Evolutionary conservation across 2,797 vertebrate genomes (phyloP).

Genomic region (Gymnopithys bicolor): DNA sequence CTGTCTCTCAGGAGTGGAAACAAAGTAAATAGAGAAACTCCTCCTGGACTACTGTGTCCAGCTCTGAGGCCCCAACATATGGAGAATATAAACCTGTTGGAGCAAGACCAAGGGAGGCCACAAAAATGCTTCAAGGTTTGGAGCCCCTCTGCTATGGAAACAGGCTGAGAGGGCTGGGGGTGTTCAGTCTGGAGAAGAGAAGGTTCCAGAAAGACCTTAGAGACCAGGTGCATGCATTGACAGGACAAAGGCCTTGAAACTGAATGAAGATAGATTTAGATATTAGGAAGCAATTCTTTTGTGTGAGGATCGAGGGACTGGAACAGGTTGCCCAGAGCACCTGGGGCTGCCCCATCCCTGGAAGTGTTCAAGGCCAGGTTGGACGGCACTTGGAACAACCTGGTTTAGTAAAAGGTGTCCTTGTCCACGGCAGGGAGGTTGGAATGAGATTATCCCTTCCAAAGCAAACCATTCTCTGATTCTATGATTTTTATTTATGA

Average conservation of each 20-base stretch:
- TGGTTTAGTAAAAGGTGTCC: background rate
- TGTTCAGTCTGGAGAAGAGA: background rate
- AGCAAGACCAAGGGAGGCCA: background rate
- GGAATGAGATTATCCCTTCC: background rate
- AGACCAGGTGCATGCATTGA: background rate
- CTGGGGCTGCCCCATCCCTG: background rate
- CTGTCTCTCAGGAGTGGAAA: background rate
- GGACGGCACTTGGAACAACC: background rate
- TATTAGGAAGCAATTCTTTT: background rate
- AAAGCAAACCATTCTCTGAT: background rate
- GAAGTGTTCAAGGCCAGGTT: background rate
- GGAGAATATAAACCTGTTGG: background rate
- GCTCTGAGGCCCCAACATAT: background rate
- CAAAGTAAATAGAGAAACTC: background rate
- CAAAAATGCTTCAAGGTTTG: background rate
- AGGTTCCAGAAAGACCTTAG: background rate
- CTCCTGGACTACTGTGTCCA: background rate
- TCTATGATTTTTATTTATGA: background rate
- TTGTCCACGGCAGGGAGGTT: background rate
- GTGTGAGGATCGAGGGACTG: background rate
- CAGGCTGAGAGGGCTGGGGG: background rate
- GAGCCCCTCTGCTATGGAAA: background rate
- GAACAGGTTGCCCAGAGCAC: background rate
- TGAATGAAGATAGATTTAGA: background rate
- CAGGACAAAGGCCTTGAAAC: background rate